Percentiles rank a stretch among this genome's conserved stretches.
phyloP scores from a whole-genome alignment of 1,140 invertebrate species.

The Chrysoperla carnea region DNA sequence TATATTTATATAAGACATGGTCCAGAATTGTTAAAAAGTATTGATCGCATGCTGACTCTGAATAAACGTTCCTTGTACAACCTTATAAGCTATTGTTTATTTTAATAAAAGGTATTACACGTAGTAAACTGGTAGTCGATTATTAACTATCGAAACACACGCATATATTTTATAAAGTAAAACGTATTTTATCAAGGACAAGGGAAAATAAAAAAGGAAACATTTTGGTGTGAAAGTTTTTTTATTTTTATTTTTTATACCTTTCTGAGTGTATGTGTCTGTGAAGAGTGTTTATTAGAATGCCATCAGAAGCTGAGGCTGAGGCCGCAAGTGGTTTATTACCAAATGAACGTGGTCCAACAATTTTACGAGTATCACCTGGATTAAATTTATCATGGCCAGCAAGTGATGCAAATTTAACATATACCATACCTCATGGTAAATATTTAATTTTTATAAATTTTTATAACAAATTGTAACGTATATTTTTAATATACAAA shows the following conservation, averaged over 20 bases:
- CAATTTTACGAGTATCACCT: slow-evolving; percentile 14
- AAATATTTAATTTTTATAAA: slow-evolving; percentile 3
- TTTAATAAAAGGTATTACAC: too few relatives aligned
- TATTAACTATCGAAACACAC: neutral
- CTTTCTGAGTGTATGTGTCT: neutral
- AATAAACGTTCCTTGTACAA: neutral
- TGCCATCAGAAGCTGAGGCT: neutral
- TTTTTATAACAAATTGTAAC: neutral
- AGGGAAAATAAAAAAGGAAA: neutral
- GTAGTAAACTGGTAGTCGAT: neutral
- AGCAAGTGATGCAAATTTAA: slow-evolving; percentile 13
- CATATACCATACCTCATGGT: slow-evolving; percentile 19
- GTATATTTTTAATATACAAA: neutral
- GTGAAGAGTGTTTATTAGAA: neutral
- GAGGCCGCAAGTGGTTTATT: slow-evolving; percentile 8
- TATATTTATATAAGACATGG: neutral
- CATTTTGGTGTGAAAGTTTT: neutral
- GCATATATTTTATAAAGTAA: neutral
- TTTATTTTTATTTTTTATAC: neutral
- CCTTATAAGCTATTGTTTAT: too few relatives aligned
- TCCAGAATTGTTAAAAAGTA: slow-evolving; percentile 1
- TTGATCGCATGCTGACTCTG: slow-evolving; percentile 1
- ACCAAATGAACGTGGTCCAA: slow-evolving; percentile 14
- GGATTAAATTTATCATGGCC: slow-evolving; percentile 15
- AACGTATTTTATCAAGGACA: neutral